These are phyloP conservation scores for Carcharodon carcharias DNA, from an alignment of 2,797 vertebrate species.

Conservation along the genomic window DNA sequence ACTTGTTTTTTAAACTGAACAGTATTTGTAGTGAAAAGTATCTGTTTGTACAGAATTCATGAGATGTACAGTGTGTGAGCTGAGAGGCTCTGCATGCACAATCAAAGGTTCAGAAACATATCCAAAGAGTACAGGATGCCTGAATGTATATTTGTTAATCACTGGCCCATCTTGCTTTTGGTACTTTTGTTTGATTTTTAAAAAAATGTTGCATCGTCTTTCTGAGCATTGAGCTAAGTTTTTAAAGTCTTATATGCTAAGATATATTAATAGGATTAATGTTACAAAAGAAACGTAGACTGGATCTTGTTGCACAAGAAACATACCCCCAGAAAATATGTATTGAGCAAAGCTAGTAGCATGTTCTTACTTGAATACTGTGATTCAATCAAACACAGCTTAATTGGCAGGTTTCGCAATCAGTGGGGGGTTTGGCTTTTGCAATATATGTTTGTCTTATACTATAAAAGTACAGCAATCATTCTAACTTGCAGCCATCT, in stretches of 20 bases:
- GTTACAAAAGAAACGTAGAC: not conserved
- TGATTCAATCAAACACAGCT: not conserved
- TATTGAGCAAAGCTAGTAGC: not conserved
- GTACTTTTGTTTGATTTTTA: not conserved
- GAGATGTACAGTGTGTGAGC: not conserved
- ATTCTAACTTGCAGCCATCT: not conserved
- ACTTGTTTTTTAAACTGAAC: not conserved
- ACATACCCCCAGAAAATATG: not conserved
- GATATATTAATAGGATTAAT: not conserved
- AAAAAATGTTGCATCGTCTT: not conserved
- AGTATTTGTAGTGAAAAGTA: too few relatives aligned
- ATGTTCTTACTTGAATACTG: constrained; percentile 3
- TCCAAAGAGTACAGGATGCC: not conserved
- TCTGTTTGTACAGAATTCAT: not conserved
- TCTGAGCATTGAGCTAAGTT: not conserved
- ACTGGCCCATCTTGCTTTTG: not conserved
- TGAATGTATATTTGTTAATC: not conserved
- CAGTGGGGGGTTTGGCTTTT: not conserved
- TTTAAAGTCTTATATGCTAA: not conserved
- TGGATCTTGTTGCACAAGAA: not conserved
- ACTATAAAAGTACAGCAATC: not conserved
- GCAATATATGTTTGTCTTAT: not conserved
- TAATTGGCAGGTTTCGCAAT: not conserved
- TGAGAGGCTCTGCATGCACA: not conserved
- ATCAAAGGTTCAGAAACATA: not conserved